These are phyloP conservation scores for Alectoris magna DNA, from an alignment of 2,797 vertebrate genomes.

Conservation along the genomic window DNA sequence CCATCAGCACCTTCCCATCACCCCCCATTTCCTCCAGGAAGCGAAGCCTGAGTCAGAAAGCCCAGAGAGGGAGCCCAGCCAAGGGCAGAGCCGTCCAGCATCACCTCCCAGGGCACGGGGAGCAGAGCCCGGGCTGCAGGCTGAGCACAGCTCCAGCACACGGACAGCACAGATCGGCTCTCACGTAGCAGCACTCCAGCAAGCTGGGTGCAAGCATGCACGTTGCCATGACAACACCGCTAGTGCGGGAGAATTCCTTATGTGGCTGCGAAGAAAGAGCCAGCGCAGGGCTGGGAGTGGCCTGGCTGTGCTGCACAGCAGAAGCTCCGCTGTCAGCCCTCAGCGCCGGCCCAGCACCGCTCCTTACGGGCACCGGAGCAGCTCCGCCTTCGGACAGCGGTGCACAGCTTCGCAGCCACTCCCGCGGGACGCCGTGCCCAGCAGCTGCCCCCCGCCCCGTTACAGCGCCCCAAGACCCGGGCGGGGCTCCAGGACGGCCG, in stretches of 20 bases:
- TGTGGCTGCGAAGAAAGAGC: slow-evolving; percentile 23
- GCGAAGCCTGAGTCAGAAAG: not conserved
- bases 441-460: too few relatives aligned
- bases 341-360: too few relatives aligned
- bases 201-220: not conserved
- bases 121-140: too few relatives aligned
- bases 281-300: not conserved
- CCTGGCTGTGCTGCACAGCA: too few relatives aligned
- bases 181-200: not conserved
- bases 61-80: not conserved
- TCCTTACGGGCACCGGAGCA: too few relatives aligned
- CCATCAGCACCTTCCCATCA: rapidly evolving
- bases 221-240: slow-evolving; percentile 55
- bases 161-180: not conserved
- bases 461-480: too few relatives aligned
- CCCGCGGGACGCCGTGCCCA: too few relatives aligned
- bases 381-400: too few relatives aligned
- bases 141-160: too few relatives aligned
- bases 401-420: too few relatives aligned
- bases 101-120: not conserved
- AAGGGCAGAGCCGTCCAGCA: not conserved
- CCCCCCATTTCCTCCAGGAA: not conserved
- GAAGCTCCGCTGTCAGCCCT: too few relatives aligned
- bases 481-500: too few relatives aligned
- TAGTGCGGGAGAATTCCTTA: slow-evolving; percentile 56